These are phyloP conservation scores for Phenganax subtilis DNA, from an alignment of 92 coral and sea anemone species.

Conservation along the genomic window DNA sequence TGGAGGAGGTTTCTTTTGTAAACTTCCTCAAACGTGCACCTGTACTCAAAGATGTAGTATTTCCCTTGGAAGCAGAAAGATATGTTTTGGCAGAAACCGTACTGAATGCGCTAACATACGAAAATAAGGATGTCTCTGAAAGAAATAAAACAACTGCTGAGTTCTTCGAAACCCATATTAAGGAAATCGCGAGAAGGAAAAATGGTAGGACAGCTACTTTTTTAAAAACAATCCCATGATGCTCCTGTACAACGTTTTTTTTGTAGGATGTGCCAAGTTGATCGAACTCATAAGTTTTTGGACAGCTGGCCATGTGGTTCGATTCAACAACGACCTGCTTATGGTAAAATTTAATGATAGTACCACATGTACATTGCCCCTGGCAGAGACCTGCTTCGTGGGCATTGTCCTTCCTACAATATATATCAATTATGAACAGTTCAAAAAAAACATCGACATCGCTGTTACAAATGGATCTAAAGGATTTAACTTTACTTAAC, in stretches of 20 bases:
- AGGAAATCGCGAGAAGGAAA: background rate
- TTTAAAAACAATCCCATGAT: background rate
- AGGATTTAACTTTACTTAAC: constrained; percentile 49
- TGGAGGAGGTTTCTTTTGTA: constrained; percentile 32
- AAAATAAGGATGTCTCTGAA: constrained; percentile 12
- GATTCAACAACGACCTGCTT: background rate
- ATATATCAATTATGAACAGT: constrained; percentile 37
- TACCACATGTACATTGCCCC: constrained; percentile 34
- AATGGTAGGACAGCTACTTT: background rate
- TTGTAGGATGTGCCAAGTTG: constrained; percentile 6
- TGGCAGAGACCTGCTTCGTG: constrained; percentile 55
- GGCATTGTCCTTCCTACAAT: constrained; percentile 50
- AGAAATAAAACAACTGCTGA: constrained; percentile 17
- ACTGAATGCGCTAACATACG: background rate
- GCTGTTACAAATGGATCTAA: constrained; percentile 52
- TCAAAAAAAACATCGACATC: constrained; percentile 53
- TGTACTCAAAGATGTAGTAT: background rate
- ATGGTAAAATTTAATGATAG: constrained; percentile 24
- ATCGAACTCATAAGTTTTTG: constrained; percentile 28
- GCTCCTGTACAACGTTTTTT: background rate
- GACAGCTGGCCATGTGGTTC: constrained; percentile 26
- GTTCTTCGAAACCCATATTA: background rate
- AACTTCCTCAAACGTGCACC: background rate
- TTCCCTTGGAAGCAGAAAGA: constrained; percentile 9
- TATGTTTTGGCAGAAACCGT: background rate